A percentile compares a stretch with the other conserved stretches of the same genome.
These are phyloP conservation scores for Entomyzon cyanotis DNA, from an alignment of 2,113 vertebrate species.

Conservation along the genomic window DNA sequence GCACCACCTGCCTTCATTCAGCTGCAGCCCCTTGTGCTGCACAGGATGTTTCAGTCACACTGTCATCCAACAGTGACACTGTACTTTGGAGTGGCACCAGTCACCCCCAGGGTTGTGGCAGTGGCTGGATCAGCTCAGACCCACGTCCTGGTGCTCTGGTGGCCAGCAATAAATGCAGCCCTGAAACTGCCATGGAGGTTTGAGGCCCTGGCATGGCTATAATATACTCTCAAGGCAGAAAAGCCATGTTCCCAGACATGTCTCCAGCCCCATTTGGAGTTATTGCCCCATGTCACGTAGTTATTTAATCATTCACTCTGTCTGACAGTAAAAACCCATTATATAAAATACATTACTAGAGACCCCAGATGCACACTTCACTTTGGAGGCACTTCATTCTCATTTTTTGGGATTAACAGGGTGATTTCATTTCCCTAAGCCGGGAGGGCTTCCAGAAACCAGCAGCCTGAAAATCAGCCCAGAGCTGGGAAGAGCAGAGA, in stretches of 20 bases:
- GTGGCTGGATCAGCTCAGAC: neutral
- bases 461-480: neutral
- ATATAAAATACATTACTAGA: neutral
- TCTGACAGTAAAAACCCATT: neutral
- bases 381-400: neutral
- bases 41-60: neutral
- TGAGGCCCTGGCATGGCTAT: neutral
- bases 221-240: neutral
- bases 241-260: neutral
- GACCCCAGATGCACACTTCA: neutral
- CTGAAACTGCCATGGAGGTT: neutral
- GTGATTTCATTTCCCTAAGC: slow-evolving; percentile 1
- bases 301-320: neutral
- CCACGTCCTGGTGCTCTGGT: rapidly evolving
- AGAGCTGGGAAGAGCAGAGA: neutral
- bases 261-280: neutral
- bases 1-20: neutral
- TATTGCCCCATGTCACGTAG: neutral
- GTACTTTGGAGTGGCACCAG: neutral
- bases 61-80: neutral
- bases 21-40: neutral
- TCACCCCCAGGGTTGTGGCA: neutral
- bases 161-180: neutral
- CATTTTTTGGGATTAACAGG: neutral
- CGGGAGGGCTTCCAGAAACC: neutral